Percentiles rank a stretch among this genome's conserved stretches.
Conservation (phyloP, 2,888 invertebrate species). For the Caenorhabditis uteleia region DNA sequence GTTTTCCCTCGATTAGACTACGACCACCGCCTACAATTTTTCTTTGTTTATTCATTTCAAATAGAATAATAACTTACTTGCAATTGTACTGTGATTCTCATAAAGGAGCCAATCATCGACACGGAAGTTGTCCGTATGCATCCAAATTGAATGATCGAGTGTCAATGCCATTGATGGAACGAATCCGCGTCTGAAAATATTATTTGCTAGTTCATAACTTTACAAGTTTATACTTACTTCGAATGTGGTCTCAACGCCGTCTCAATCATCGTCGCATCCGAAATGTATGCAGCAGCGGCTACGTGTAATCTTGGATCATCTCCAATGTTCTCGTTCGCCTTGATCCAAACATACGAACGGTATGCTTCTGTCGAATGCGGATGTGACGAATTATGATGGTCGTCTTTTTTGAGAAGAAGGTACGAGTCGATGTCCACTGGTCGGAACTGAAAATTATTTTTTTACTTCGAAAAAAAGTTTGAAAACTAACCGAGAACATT, state of each 20-base stretch:
- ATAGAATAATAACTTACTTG: conserved; percentile 60
- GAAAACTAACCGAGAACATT: conserved; percentile 42
- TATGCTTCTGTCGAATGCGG: conserved; percentile 38
- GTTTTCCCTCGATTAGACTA: conserved; percentile 70
- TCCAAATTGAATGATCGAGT: conserved; percentile 72
- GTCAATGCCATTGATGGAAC: conserved; percentile 69
- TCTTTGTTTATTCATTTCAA: neutral
- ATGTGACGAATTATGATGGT: conserved; percentile 28
- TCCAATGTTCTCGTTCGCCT: conserved; percentile 59
- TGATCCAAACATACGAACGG: conserved; percentile 54
- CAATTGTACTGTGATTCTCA: conserved; percentile 70
- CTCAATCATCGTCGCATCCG: conserved; percentile 67
- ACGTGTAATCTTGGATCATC: conserved; percentile 70
- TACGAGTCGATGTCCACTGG: conserved; percentile 50
- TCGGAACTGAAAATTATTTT: conserved; percentile 41
- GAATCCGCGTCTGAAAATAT: conserved; percentile 53
- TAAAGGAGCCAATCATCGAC: conserved; percentile 72
- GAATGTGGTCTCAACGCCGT: conserved; percentile 52
- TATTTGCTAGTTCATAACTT: neutral
- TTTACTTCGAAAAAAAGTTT: neutral
- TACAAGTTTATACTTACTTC: conserved; percentile 17
- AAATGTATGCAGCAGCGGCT: conserved; percentile 71
- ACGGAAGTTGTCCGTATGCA: conserved; percentile 70
- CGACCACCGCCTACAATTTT: conserved; percentile 68
- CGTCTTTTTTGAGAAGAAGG: conserved; percentile 38